Evolutionary conservation across 2,113 vertebrate genomes (phyloP).

Genomic region (Rhizomys pruinosus): DNA sequence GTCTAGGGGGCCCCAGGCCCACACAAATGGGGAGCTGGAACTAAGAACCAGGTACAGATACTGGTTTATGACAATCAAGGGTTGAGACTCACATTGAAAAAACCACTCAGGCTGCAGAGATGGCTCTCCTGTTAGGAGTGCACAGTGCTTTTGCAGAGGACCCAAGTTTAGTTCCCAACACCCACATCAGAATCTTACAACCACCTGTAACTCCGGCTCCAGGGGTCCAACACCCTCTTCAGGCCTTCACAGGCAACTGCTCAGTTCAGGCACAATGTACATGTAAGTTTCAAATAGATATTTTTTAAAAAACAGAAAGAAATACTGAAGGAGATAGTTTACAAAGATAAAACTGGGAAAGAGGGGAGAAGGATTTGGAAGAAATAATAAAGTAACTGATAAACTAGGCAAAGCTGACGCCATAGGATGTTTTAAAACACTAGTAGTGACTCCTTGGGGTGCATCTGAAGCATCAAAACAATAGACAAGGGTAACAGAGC

Average conservation of each 20-base stretch:
- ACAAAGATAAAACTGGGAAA: background rate
- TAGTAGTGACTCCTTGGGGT: background rate
- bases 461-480: constrained; percentile 22
- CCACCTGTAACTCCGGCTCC: background rate
- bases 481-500: background rate
- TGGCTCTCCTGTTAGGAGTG: no score
- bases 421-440: background rate
- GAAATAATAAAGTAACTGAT: background rate
- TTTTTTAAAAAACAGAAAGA: background rate
- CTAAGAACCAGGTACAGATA: background rate
- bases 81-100: background rate
- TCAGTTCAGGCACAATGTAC: background rate
- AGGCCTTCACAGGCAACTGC: background rate
- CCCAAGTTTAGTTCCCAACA: background rate
- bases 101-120: background rate
- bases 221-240: background rate
- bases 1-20: background rate
- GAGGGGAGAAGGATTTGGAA: background rate
- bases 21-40: no score
- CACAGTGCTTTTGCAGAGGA: background rate
- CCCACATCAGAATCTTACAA: background rate
- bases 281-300: background rate
- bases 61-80: background rate
- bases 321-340: background rate
- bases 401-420: background rate